Evolutionary conservation across 1,140 invertebrate species (phyloP).

Genomic region (Macrobrachium nipponense): DNA sequence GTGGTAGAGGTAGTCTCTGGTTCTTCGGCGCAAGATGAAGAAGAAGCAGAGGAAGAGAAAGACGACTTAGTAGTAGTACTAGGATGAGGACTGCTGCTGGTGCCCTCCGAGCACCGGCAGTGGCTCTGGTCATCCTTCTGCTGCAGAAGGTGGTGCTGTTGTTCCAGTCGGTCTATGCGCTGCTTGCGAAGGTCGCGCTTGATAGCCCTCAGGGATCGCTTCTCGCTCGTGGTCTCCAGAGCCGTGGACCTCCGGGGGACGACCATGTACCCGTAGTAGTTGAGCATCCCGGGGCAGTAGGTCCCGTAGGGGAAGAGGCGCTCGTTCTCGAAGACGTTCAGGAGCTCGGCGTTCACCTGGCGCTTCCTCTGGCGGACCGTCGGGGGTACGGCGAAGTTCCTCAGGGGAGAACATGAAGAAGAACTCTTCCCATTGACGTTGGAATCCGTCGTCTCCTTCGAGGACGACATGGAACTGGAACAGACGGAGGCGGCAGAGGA

Average conservation of each 20-base stretch:
- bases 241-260: constrained; percentile 48
- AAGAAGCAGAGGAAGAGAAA: no score
- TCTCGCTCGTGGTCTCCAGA: neutral
- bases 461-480: neutral
- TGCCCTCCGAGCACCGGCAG: no score
- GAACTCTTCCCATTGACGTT: neutral
- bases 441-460: neutral
- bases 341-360: constrained; percentile 57
- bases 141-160: neutral
- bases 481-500: constrained; percentile 3
- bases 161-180: neutral
- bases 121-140: neutral
- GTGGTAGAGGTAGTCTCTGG: no score
- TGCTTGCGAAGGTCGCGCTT: constrained; percentile 25
- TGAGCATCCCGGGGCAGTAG: constrained; percentile 55
- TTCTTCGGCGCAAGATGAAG: no score
- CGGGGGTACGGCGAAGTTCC: constrained; percentile 49
- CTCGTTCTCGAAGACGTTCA: constrained; percentile 52
- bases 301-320: constrained; percentile 17
- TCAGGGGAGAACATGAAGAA: neutral
- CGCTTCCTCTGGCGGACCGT: constrained; percentile 59
- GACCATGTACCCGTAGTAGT: constrained; percentile 64
- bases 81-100: no score
- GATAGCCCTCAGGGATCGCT: constrained; percentile 19
- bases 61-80: no score